phyloP scores from a whole-genome alignment of 2,797 vertebrate genomes.

The Nasua narica region DNA sequence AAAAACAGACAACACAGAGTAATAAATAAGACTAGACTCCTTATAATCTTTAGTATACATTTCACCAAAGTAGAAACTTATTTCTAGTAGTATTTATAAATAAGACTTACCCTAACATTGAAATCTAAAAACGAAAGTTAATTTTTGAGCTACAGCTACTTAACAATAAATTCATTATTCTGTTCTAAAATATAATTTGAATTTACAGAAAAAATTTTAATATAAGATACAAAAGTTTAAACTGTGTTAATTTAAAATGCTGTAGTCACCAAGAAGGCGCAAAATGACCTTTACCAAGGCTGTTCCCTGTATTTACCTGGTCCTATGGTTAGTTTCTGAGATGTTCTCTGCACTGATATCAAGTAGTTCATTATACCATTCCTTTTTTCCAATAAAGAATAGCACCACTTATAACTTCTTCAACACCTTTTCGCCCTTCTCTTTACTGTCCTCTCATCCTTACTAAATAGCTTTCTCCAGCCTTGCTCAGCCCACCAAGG shows the following conservation, averaged over 20 bases:
- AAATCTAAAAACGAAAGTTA: slow-evolving; percentile 5
- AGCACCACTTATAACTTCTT: not conserved
- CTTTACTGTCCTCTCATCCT: not conserved
- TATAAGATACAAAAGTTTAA: not conserved
- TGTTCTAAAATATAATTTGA: not conserved
- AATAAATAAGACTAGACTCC: not conserved
- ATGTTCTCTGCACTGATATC: not conserved
- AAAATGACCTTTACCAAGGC: not conserved
- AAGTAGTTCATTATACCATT: not conserved
- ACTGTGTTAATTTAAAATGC: not conserved
- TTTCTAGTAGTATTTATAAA: not conserved
- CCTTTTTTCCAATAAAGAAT: not conserved
- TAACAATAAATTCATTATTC: not conserved
- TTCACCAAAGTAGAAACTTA: not conserved
- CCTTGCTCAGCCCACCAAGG: not conserved
- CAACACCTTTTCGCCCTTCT: not conserved
- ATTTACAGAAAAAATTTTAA: not conserved
- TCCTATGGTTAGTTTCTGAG: not conserved
- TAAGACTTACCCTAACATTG: not conserved
- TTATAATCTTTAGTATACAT: not conserved
- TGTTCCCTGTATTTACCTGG: not conserved
- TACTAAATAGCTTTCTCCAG: not conserved
- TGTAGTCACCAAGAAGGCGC: not conserved
- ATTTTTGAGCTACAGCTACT: not conserved
- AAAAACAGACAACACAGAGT: not conserved